Evolutionary conservation across 2,888 invertebrate species (phyloP).

Genomic region (Drosophila formosana): DNA sequence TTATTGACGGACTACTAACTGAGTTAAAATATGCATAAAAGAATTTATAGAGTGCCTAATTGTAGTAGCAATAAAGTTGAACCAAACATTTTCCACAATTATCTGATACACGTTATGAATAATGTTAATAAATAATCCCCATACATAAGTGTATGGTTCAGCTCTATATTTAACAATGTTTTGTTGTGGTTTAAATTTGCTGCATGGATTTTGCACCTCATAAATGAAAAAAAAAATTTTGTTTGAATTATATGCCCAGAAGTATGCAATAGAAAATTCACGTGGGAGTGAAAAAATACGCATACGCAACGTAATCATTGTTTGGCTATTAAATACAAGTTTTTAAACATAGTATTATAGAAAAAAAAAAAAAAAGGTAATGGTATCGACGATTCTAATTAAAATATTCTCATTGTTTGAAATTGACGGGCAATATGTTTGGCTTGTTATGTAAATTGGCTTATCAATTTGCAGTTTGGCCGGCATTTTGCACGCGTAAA

Average conservation of each 20-base stretch:
- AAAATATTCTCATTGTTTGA: not conserved
- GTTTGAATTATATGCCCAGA: not conserved
- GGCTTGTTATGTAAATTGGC: not conserved
- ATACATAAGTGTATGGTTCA: too few relatives aligned
- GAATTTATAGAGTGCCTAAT: not conserved
- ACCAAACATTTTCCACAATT: not conserved
- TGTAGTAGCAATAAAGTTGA: not conserved
- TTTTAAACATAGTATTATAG: too few relatives aligned
- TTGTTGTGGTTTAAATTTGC: too few relatives aligned
- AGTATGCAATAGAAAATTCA: not conserved
- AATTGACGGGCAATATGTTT: not conserved
- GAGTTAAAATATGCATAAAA: not conserved
- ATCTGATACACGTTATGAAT: not conserved
- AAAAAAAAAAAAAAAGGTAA: too few relatives aligned
- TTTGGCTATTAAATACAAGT: too few relatives aligned
- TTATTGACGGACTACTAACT: constrained; percentile 12
- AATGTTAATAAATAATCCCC: not conserved
- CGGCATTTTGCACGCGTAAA: constrained; percentile 56
- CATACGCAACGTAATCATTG: too few relatives aligned
- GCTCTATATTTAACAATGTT: too few relatives aligned
- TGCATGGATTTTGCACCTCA: too few relatives aligned
- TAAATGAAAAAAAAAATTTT: not conserved
- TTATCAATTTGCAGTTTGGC: constrained; percentile 33
- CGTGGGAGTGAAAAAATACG: too few relatives aligned
- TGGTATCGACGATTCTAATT: too few relatives aligned